Conservation (phyloP, 2,888 invertebrate species). For the Oegoconia quadripuncta region DNA sequence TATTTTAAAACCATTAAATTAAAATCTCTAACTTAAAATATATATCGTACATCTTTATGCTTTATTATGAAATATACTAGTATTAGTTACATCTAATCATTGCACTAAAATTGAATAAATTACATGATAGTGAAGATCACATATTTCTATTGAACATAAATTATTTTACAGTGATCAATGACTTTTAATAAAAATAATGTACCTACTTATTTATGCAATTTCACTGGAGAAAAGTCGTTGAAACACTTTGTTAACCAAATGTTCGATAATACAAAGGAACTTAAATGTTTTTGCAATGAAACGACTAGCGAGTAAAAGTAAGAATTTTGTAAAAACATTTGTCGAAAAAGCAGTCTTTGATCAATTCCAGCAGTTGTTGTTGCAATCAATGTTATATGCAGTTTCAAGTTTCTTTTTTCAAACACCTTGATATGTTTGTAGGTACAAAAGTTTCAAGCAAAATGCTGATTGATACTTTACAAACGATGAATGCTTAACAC, state of each 20-base stretch:
- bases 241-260: constrained; percentile 4
- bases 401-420: constrained; percentile 18
- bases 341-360: constrained; percentile 68
- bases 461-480: constrained; percentile 25
- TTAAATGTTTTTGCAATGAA: constrained; percentile 40
- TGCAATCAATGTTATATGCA: constrained; percentile 9
- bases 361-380: constrained; percentile 68
- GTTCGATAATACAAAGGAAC: constrained; percentile 35
- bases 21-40: constrained; percentile 47
- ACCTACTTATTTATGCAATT: constrained; percentile 29
- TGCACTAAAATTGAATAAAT: constrained; percentile 78
- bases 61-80: constrained; percentile 49
- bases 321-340: constrained; percentile 40
- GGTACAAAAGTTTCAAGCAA: constrained; percentile 47
- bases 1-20: constrained; percentile 59
- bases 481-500: constrained; percentile 63
- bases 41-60: constrained; percentile 62
- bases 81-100: constrained; percentile 73
- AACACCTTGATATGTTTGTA: constrained; percentile 54
- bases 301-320: constrained; percentile 34
- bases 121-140: constrained; percentile 67
- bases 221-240: constrained; percentile 29
- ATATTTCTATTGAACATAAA: constrained; percentile 45
- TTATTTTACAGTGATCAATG: too few relatives aligned
- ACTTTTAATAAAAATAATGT: neutral